These are phyloP conservation scores for Megaceryle alcyon DNA, from an alignment of 2,797 vertebrate genomes.

Conservation along the genomic window DNA sequence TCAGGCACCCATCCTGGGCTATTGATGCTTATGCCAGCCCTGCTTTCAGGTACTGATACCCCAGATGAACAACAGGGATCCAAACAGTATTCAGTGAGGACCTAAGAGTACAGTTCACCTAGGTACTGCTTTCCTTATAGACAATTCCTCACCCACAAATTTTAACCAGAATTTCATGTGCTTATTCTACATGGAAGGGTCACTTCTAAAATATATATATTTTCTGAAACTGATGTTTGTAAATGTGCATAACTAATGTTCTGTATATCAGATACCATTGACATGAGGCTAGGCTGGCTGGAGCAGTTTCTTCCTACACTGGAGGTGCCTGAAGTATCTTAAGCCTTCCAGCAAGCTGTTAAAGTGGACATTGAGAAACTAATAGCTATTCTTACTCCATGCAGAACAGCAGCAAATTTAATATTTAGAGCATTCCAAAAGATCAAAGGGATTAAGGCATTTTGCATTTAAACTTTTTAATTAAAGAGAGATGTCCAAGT, in stretches of 20 bases:
- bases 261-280: no score
- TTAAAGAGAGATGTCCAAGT: neutral
- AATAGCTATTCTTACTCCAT: neutral
- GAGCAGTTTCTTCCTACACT: neutral
- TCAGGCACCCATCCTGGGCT: neutral
- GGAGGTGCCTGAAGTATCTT: neutral
- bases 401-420: neutral
- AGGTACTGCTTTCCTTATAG: neutral
- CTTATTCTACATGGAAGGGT: neutral
- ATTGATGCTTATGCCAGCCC: neutral
- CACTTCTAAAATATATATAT: neutral
- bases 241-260: neutral
- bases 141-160: neutral
- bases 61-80: neutral
- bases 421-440: neutral
- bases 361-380: neutral
- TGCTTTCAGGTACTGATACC: accelerated
- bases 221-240: neutral
- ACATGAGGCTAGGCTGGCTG: accelerated
- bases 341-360: neutral
- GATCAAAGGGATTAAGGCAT: neutral
- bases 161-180: neutral
- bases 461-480: neutral
- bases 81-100: neutral
- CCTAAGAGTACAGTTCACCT: neutral